Conservation (phyloP, 37 sponge, comb jelly and placozoan genomes). For the Trichoplax adhaerens region DNA sequence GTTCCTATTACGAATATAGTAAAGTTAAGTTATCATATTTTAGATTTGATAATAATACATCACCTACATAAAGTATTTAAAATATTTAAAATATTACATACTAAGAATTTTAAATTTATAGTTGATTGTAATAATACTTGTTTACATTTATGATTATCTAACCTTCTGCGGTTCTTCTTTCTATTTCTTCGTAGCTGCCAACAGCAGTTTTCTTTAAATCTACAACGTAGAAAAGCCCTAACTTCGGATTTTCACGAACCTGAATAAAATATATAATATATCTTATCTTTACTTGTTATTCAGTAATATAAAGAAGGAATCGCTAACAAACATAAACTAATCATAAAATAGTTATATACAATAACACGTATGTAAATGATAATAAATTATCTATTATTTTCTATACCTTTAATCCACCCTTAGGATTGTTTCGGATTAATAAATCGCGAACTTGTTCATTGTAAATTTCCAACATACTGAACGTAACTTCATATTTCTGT, state of each 20-base stretch:
- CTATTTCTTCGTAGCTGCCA: conserved; percentile 21
- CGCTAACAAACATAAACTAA: too few relatives aligned
- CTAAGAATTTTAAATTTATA: too few relatives aligned
- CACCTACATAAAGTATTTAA: too few relatives aligned
- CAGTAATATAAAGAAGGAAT: neutral
- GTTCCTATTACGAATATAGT: neutral
- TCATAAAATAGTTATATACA: too few relatives aligned
- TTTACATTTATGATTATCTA: neutral
- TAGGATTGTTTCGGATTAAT: conserved; percentile 18
- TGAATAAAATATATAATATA: neutral
- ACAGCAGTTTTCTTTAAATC: conserved; percentile 14
- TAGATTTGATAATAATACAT: too few relatives aligned
- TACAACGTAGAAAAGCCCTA: conserved; percentile 24
- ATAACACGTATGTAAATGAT: too few relatives aligned
- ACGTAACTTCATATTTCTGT: conserved; percentile 10
- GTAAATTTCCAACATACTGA: conserved; percentile 36
- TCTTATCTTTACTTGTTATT: neutral
- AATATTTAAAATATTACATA: too few relatives aligned
- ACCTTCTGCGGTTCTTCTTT: conserved; percentile 23
- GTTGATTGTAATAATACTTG: too few relatives aligned
- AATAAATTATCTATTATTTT: neutral
- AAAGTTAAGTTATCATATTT: too few relatives aligned
- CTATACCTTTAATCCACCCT: conserved; percentile 18
- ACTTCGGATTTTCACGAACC: conserved; percentile 23
- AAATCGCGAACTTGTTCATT: conserved; percentile 30